These are phyloP conservation scores for Chamaetylas fuelleborni DNA, from an alignment of 2,113 vertebrate species.

Conservation along the genomic window DNA sequence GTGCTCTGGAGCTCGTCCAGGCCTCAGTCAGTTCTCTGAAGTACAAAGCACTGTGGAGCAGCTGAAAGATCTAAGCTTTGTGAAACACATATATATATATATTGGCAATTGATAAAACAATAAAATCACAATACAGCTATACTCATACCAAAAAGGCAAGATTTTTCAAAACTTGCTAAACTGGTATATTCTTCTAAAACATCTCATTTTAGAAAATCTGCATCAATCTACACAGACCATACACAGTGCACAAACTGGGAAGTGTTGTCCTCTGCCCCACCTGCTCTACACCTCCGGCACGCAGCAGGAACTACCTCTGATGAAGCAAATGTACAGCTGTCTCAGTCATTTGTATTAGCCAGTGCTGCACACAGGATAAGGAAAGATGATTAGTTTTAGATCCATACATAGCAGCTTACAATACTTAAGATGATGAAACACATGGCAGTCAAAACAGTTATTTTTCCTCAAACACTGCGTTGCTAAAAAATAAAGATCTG, in stretches of 20 bases:
- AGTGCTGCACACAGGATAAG: conserved; percentile 78
- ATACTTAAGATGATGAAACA: conserved; percentile 81
- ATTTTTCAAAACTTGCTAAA: conserved; percentile 67
- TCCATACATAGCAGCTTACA: conserved; percentile 80
- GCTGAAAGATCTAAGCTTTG: conserved; percentile 81
- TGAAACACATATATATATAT: conserved; percentile 81
- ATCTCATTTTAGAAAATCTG: conserved; percentile 77
- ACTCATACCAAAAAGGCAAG: conserved; percentile 80
- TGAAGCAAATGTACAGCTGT: conserved; percentile 75
- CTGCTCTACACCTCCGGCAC: conserved; percentile 55
- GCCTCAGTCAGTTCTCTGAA: conserved; percentile 64
- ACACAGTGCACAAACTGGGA: conserved; percentile 77
- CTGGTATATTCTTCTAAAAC: conserved; percentile 77
- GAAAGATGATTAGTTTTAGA: conserved; percentile 76
- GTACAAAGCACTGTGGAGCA: conserved; percentile 78
- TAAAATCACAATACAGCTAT: conserved; percentile 90
- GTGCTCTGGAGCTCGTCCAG: conserved; percentile 76
- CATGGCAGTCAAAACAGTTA: conserved; percentile 76
- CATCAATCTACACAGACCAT: conserved; percentile 78
- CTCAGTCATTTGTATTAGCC: conserved; percentile 74
- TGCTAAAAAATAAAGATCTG: conserved; percentile 83
- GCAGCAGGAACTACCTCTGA: conserved; percentile 74
- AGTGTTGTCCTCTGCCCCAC: conserved; percentile 51
- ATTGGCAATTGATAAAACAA: conserved; percentile 86
- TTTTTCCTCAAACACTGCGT: conserved; percentile 78